Evolutionary conservation across 2,797 vertebrate species (phyloP), one percentile per base, ranked within the genome.

Genomic region (Chaetophractus vellerosus): DNA sequence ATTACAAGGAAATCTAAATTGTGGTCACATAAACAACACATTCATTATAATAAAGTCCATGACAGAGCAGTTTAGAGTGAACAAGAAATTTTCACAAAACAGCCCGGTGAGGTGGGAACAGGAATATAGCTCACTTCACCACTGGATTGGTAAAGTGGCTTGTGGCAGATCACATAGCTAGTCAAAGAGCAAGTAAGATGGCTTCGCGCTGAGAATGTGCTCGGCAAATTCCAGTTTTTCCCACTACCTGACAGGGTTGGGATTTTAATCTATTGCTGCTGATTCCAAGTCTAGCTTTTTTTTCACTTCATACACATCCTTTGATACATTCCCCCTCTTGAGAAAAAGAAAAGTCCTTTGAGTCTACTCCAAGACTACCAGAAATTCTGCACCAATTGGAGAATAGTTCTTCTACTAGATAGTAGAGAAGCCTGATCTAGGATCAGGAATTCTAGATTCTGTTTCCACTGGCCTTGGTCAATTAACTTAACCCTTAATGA

Each of bases 1-100:
- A 83, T 31, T 64, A 79, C 8, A 94, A 81, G 83, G 66, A 96
- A 91, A 80, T 88, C 26, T 86, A 86, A 84, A 61, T 63, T 64
- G 28, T 64, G n/a, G 31, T 61, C 18, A 82, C 36, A 28, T 31
- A 92, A 93, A 23, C 28, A 64, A 33, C 9, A 69, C 14, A 4
- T 66, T 92, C 71, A 63, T 89, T 36, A n/a, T 59, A 57, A 38
- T 33, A 71, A 50, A 52, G 26, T 33, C n/a, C 41, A 50, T 33
- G 41, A 74, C 18, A 50, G 33, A 78, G 24, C 21, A 55, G 26
- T 24, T 71, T 88, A 76, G 38, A 90, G 45, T 28, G 0, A 24
- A 0, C 15, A 50, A 69, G 6, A 28, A 92, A 9, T 12, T 64
- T 94, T 90, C 2, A 38, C 7, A 45, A 36, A 52, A 72, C n/a